Base-by-base conservation (phyloP, 2,113 vertebrate genomes). In the Aegypius monachus region DNA sequence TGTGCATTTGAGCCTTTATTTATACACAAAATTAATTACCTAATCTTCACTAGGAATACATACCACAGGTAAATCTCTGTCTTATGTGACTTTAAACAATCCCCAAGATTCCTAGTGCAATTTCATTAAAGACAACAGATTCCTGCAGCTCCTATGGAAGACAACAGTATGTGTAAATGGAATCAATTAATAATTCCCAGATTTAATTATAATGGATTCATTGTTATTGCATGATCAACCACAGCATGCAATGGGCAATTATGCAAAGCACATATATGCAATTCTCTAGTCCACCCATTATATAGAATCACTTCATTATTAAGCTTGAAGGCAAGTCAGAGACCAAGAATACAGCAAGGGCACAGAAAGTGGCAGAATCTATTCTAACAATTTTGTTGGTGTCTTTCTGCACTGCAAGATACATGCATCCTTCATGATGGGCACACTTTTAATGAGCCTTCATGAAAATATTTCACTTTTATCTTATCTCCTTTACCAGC, bases 161-260 rank as follows among this genome's bases (percentile, higher is more conserved):
- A 62, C 4, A 34, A 71, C 63, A 92, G 29, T 27, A 59, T 78
- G 52, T 71, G 67, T 93, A 96, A 97, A 95, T 94, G 92, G 94
- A 96, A 93, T 89, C 81, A 91, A 96, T 95, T 95, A 95, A 92
- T 94, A 96, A 94, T 90, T 90, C 93, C 63, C 78, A 97, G 74
- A 95, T 93, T 94, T 96, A 97, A 96, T 97, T 96, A 83, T 88
- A 81, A 78, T 86, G 84, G 89, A 88, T 95, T 93, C 84, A 95
- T 97, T 96, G 93, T 95, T 97, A 89, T 91, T 96, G 89, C 91
- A 82, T 63, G 95, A 95, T 80, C 32, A 7, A 95, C 89, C 87
- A 85, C 93, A 95, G 89, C 84, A 66, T 81, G 87, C 88, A 88
- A 93, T 1, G 7, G 21, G 59, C 94, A 96, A 95, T 96, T 96